Conservation (phyloP, 2,797 vertebrate species). For the Tragelaphus oryx region DNA sequence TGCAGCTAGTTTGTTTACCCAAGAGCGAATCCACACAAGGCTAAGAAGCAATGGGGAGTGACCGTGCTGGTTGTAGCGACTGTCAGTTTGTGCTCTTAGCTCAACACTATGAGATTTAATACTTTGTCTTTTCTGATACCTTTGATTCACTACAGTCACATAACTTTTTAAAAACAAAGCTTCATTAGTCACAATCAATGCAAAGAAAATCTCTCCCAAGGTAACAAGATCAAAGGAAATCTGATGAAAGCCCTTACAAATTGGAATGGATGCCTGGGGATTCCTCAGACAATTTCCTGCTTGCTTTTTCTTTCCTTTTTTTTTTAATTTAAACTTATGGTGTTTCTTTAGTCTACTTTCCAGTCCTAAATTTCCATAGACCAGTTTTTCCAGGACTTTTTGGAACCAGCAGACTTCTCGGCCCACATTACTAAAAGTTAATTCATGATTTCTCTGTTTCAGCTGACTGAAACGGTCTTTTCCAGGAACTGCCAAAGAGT, state of each 20-base stretch:
- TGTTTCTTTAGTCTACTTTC: not conserved
- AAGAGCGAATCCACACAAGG: not conserved
- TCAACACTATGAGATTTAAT: not conserved
- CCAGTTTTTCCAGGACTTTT: not conserved
- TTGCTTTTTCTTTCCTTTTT: not conserved
- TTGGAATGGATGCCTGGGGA: not conserved
- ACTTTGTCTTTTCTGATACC: not conserved
- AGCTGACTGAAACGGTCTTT: constrained; percentile 14
- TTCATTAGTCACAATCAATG: not conserved
- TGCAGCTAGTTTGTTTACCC: not conserved
- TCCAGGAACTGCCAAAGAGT: constrained; percentile 20
- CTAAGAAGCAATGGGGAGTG: not conserved
- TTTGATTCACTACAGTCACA: not conserved
- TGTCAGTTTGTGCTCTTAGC: not conserved
- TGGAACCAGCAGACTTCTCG: not conserved
- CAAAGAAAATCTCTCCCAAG: not conserved
- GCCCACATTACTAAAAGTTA: constrained; percentile 28
- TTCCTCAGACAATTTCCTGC: constrained; percentile 36
- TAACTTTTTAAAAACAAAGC: constrained; percentile 3
- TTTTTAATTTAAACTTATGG: not conserved
- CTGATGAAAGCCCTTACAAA: not conserved
- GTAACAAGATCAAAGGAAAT: constrained; percentile 9
- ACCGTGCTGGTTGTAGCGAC: not conserved
- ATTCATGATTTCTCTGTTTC: not conserved
- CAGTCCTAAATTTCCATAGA: not conserved